Conservation (phyloP, 37 sponge, comb jelly and placozoan genomes). For the Halichondria panicea region DNA sequence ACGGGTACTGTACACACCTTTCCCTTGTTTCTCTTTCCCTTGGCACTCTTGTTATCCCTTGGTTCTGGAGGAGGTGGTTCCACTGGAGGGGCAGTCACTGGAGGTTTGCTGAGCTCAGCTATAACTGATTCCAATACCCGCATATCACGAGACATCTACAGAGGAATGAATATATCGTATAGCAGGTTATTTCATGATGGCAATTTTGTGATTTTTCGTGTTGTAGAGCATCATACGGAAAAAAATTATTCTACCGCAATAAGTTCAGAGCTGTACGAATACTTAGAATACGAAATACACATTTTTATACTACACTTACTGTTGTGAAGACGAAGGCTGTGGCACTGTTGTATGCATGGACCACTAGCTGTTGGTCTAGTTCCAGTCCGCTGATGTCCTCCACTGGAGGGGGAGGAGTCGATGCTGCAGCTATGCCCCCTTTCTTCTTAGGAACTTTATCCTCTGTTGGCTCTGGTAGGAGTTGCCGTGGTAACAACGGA, state of each 20-base stretch:
- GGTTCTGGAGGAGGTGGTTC: neutral
- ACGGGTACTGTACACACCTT: constrained; percentile 16
- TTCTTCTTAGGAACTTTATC: constrained; percentile 41
- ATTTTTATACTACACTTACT: constrained; percentile 12
- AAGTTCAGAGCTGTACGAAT: constrained; percentile 2
- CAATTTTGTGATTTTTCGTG: no score
- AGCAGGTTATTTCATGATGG: no score
- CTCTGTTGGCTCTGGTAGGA: constrained; percentile 9
- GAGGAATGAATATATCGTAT: no score
- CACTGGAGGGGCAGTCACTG: neutral
- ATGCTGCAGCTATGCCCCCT: neutral
- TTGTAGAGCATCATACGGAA: no score
- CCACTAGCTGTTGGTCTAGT: constrained; percentile 50
- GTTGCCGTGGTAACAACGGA: constrained; percentile 28
- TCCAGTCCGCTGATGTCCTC: constrained; percentile 40
- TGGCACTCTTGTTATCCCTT: constrained; percentile 5
- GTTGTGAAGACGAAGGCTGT: constrained; percentile 2
- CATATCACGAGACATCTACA: no score
- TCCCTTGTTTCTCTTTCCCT: constrained; percentile 15
- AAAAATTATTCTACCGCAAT: no score
- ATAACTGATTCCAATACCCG: constrained; percentile 8
- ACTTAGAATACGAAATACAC: neutral
- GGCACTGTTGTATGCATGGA: constrained; percentile 45
- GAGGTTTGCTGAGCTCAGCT: neutral
- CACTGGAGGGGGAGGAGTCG: constrained; percentile 13